These are phyloP conservation scores for Condylura cristata DNA, from an alignment of 2,113 vertebrate species.

Conservation along the genomic window DNA sequence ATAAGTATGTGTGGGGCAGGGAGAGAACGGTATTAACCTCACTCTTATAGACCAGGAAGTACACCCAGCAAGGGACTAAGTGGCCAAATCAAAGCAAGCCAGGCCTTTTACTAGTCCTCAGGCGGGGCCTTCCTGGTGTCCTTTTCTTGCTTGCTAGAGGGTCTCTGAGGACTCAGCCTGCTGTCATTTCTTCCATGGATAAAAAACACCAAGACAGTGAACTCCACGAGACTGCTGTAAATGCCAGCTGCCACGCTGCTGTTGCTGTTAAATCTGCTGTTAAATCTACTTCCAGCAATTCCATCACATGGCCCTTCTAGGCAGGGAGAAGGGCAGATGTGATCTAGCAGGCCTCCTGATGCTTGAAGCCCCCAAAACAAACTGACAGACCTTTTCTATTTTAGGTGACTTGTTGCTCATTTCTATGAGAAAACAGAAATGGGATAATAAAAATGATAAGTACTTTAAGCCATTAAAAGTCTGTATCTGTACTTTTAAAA, in stretches of 20 bases:
- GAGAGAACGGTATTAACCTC: background rate
- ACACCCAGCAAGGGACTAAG: background rate
- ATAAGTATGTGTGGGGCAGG: background rate
- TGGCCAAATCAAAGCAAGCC: background rate
- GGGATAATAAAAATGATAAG: background rate
- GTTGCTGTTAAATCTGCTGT: background rate
- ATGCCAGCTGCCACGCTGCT: background rate
- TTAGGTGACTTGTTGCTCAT: background rate
- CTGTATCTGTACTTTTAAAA: background rate
- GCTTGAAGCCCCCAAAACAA: background rate
- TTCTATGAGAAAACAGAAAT: background rate
- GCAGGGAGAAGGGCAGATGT: background rate
- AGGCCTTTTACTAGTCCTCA: background rate
- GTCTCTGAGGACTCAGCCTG: background rate
- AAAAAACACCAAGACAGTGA: background rate
- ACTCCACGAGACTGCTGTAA: background rate
- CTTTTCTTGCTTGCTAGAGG: background rate
- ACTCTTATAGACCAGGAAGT: conserved; percentile 6
- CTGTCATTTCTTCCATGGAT: background rate
- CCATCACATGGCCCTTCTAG: background rate
- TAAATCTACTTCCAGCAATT: background rate
- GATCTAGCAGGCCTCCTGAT: background rate
- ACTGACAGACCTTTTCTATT: background rate
- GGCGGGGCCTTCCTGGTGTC: too few relatives aligned
- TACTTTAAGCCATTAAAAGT: background rate